Percentiles rank a stretch among this genome's conserved stretches.
These are phyloP conservation scores for Lemur catta DNA, from an alignment of 2,797 vertebrate genomes.

Conservation along the genomic window DNA sequence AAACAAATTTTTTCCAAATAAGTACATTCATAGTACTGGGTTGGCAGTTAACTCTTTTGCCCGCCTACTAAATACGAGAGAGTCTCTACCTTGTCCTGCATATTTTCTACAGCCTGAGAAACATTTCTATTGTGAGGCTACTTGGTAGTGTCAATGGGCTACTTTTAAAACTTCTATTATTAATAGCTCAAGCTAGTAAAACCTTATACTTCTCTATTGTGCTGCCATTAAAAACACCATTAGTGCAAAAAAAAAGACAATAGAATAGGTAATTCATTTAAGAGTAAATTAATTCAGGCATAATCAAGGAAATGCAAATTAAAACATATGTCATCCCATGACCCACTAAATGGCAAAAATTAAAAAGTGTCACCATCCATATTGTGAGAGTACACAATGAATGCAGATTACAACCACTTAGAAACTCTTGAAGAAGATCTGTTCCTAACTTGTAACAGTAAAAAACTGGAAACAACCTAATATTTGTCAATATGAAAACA, in stretches of 20 bases:
- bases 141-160: neutral
- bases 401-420: neutral
- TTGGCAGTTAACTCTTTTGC: neutral
- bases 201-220: constrained; percentile 56
- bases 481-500: neutral
- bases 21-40: neutral
- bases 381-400: neutral
- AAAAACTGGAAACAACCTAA: neutral
- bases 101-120: neutral
- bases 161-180: neutral
- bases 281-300: neutral
- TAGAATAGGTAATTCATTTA: neutral
- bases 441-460: neutral
- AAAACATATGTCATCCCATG: neutral
- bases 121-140: neutral
- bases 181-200: constrained; percentile 36
- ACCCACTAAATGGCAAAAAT: neutral
- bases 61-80: neutral
- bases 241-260: constrained; percentile 28
- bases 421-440: neutral
- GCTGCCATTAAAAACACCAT: constrained; percentile 75
- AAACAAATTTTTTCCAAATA: neutral
- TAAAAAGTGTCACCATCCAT: neutral
- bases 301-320: neutral
- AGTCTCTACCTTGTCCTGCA: neutral